A percentile compares a stretch with the other conserved stretches of the same genome.
Evolutionary conservation across 2,888 invertebrate species (phyloP).

Genomic region (Syritta pipiens): DNA sequence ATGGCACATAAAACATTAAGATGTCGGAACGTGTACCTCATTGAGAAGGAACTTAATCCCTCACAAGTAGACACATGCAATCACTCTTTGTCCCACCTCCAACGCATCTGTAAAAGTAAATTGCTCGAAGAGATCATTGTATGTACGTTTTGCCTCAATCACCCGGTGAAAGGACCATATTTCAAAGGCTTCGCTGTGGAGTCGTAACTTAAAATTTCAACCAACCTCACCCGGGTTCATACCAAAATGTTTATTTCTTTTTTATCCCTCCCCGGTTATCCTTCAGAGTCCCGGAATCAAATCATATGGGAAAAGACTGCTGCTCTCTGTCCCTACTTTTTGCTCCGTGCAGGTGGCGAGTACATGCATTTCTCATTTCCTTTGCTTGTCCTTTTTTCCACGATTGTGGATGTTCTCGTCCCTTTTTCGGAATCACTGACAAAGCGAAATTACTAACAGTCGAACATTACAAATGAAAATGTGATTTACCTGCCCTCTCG

Average conservation of each 20-base stretch:
- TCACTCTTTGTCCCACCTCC: slow-evolving; percentile 41
- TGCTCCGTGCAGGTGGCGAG: background rate
- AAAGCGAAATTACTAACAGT: slow-evolving; percentile 49
- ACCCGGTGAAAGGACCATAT: slow-evolving; percentile 20
- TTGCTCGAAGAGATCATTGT: slow-evolving; percentile 43
- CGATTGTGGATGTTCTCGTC: background rate
- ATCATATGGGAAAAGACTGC: slow-evolving; percentile 16
- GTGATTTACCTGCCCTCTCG: slow-evolving; percentile 19
- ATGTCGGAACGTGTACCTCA: background rate
- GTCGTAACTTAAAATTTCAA: slow-evolving; percentile 53
- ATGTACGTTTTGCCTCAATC: slow-evolving; percentile 25
- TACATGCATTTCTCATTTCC: slow-evolving; percentile 18
- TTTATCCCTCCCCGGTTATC: background rate
- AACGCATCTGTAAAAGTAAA: slow-evolving; percentile 33
- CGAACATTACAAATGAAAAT: slow-evolving; percentile 52
- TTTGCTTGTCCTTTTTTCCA: background rate
- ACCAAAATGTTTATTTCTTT: slow-evolving; percentile 17
- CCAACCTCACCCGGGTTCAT: slow-evolving; percentile 35
- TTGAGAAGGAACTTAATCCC: slow-evolving; percentile 32
- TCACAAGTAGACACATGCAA: slow-evolving; percentile 38
- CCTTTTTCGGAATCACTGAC: slow-evolving; percentile 23
- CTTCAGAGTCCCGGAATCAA: slow-evolving; percentile 9
- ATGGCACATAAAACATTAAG: slow-evolving; percentile 10
- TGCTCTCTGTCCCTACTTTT: slow-evolving; percentile 1
- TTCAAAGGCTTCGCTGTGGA: slow-evolving; percentile 40